phyloP scores from a whole-genome alignment of 2,113 vertebrate species.

The Melospiza georgiana region DNA sequence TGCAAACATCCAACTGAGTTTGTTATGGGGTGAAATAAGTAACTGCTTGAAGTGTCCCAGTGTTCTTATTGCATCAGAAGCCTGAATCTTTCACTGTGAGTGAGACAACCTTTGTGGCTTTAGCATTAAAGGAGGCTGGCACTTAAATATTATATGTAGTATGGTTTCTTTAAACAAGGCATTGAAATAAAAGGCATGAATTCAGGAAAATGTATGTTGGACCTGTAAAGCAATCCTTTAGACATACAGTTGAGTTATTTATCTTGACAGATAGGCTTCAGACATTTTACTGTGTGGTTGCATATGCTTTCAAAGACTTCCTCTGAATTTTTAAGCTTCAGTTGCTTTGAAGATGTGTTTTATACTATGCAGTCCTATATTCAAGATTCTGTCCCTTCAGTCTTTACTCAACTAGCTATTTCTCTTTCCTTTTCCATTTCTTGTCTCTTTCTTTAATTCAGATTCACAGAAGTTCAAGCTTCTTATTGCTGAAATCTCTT shows the following conservation, averaged over 20 bases:
- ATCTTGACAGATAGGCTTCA: background rate
- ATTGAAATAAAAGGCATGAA: background rate
- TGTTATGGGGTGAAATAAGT: background rate
- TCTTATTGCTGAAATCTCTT: background rate
- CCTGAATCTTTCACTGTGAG: background rate
- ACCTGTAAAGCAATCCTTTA: background rate
- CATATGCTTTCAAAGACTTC: background rate
- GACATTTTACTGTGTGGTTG: background rate
- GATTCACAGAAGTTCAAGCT: background rate
- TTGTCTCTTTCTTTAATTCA: background rate
- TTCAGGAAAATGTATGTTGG: background rate
- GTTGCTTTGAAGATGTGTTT: background rate
- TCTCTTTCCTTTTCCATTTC: background rate
- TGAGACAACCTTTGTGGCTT: background rate
- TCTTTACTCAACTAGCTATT: background rate
- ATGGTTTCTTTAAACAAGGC: background rate
- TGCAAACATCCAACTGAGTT: background rate
- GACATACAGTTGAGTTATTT: background rate
- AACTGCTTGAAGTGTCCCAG: background rate
- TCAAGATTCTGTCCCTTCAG: fast-evolving
- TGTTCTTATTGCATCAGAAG: background rate
- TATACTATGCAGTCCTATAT: background rate
- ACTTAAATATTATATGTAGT: background rate
- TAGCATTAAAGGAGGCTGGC: background rate
- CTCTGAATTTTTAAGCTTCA: background rate